These are phyloP conservation scores for Aurelia coerulea DNA, from an alignment of 30 jellyfish, hydroid and myxozoan species.

Conservation along the genomic window DNA sequence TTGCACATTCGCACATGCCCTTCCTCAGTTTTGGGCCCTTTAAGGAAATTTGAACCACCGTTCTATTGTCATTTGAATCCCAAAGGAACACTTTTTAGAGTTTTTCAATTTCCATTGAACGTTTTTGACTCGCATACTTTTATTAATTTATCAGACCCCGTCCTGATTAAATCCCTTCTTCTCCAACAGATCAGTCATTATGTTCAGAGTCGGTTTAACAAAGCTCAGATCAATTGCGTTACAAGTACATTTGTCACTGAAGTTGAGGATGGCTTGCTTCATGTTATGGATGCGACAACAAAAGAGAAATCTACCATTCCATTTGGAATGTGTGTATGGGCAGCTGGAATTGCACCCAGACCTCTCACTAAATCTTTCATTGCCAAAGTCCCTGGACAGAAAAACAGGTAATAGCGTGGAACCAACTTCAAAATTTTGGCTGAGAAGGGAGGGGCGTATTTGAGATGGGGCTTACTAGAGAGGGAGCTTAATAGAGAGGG, in stretches of 20 bases:
- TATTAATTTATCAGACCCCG: too few species aligned
- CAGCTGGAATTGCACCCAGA: constrained; percentile 96
- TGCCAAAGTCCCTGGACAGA: constrained; percentile 82
- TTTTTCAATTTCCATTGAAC: too few species aligned
- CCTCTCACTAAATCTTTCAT: constrained; percentile 74
- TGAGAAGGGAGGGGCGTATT: too few species aligned
- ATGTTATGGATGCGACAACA: constrained; percentile 78
- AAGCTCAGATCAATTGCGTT: constrained; percentile 68
- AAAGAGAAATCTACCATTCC: constrained; percentile 66
- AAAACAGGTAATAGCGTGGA: constrained; percentile 59
- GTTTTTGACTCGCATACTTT: too few species aligned
- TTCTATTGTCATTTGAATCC: too few species aligned
- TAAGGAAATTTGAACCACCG: too few species aligned
- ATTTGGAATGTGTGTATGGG: constrained; percentile 98
- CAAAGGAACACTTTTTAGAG: too few species aligned
- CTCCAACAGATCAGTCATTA: constrained; percentile 77
- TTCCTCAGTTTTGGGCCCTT: too few species aligned
- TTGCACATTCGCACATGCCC: too few species aligned
- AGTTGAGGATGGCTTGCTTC: constrained; percentile 66
- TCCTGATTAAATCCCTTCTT: neutral
- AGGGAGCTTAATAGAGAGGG: too few species aligned
- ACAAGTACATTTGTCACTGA: constrained; percentile 94
- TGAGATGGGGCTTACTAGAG: too few species aligned
- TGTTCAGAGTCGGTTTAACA: constrained; percentile 78
- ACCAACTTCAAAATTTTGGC: too few species aligned